These are phyloP conservation scores for Brotula barbata DNA, from an alignment of 2,797 vertebrate genomes.

Conservation along the genomic window DNA sequence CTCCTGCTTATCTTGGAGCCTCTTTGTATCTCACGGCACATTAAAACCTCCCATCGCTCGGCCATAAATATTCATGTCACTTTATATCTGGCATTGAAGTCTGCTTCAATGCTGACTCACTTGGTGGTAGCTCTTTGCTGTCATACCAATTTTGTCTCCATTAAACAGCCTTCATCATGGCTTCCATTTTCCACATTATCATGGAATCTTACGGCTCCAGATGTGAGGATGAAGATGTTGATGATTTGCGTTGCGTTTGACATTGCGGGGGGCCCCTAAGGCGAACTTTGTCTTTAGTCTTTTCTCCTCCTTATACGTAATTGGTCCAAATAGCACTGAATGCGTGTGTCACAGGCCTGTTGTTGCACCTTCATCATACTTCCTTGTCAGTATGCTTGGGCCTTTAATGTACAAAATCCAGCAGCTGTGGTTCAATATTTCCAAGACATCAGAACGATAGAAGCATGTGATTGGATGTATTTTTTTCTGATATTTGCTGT, in stretches of 20 bases:
- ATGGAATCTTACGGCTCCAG: neutral
- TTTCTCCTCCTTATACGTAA: too few species aligned
- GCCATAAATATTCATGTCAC: conserved; percentile 52
- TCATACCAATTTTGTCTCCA: conserved; percentile 17
- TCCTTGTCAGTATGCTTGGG: too few species aligned
- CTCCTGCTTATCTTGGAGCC: conserved; percentile 41
- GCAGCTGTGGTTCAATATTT: conserved; percentile 11
- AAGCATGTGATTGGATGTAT: neutral
- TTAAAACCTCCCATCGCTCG: conserved; percentile 14
- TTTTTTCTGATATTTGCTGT: too few species aligned
- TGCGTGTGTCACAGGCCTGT: too few species aligned
- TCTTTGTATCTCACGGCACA: conserved; percentile 35
- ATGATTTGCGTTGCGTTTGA: too few species aligned
- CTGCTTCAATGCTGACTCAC: conserved; percentile 34
- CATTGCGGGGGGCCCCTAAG: too few species aligned
- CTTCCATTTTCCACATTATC: conserved; percentile 15
- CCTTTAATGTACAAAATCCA: neutral
- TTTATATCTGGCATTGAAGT: conserved; percentile 18
- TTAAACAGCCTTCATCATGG: conserved; percentile 30
- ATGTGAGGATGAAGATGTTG: too few species aligned
- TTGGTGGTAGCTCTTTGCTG: conserved; percentile 2
- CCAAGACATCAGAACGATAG: conserved; percentile 1
- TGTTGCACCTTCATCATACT: too few species aligned
- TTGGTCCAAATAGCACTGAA: too few species aligned
- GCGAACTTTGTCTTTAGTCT: too few species aligned